Conservation (phyloP, 1,140 invertebrate species). For the Philopotamus ludificatus region DNA sequence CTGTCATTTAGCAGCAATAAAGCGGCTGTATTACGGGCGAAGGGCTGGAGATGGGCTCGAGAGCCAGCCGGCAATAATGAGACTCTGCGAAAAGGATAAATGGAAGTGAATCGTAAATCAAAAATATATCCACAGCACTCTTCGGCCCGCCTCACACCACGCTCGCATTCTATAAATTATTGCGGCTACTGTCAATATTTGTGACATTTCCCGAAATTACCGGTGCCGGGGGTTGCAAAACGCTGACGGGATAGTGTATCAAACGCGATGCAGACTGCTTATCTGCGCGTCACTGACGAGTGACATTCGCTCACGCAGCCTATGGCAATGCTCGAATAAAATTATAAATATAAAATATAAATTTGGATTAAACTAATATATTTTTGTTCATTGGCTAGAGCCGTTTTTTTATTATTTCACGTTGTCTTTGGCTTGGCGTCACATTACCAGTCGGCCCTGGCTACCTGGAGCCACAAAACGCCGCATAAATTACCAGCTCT, state of each 20-base stretch:
- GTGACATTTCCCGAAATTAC: not conserved
- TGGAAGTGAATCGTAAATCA: constrained; percentile 40
- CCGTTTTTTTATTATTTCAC: too few species aligned
- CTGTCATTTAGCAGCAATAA: constrained; percentile 9
- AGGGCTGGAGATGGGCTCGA: constrained; percentile 17
- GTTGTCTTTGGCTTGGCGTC: too few species aligned
- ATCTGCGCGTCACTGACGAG: too few species aligned
- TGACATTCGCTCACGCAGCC: too few species aligned
- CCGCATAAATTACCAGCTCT: constrained; percentile 37
- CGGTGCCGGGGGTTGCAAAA: too few species aligned
- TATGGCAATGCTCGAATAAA: too few species aligned
- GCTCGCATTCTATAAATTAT: constrained; percentile 37
- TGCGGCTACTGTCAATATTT: constrained; percentile 34
- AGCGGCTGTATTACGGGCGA: constrained; percentile 12
- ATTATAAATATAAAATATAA: too few species aligned
- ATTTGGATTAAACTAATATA: too few species aligned
- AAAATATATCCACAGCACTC: constrained; percentile 39
- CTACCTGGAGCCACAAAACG: constrained; percentile 16
- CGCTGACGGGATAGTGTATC: too few species aligned
- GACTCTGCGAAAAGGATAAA: constrained; percentile 34
- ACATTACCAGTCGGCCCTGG: too few species aligned
- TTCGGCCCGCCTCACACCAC: constrained; percentile 39
- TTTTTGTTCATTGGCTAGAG: too few species aligned
- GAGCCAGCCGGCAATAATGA: constrained; percentile 35
- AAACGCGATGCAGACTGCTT: too few species aligned